phyloP scores from a whole-genome alignment of 2,888 invertebrate species.

The Halictus quadricinctus region DNA sequence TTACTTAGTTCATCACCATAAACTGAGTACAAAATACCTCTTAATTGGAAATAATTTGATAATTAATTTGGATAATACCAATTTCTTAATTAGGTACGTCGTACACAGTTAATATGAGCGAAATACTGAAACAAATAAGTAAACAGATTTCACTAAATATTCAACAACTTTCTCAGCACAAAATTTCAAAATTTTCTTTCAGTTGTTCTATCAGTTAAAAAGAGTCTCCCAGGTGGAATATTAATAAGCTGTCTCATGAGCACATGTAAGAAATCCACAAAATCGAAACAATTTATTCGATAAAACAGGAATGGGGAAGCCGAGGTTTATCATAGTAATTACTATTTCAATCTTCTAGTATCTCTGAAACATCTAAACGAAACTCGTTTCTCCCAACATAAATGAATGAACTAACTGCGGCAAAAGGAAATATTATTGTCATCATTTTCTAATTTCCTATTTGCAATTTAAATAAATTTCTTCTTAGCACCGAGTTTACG shows the following conservation, averaged over 20 bases:
- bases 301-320: neutral
- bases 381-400: neutral
- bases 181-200: neutral
- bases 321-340: neutral
- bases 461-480: no score
- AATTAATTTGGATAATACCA: neutral
- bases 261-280: neutral
- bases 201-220: neutral
- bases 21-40: no score
- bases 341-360: constrained; percentile 13
- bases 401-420: neutral
- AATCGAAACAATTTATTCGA: neutral
- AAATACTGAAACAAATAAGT: no score
- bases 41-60: no score
- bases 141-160: neutral
- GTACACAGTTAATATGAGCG: neutral
- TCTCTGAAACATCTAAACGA: neutral
- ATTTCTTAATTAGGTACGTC: neutral
- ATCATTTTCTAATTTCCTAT: neutral
- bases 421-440: neutral
- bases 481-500: no score
- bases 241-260: neutral
- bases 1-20: no score
- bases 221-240: neutral
- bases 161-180: neutral